Base-by-base conservation (phyloP, 53 echinoderm and acorn worm species). In the Mesocentrotus franciscanus region DNA sequence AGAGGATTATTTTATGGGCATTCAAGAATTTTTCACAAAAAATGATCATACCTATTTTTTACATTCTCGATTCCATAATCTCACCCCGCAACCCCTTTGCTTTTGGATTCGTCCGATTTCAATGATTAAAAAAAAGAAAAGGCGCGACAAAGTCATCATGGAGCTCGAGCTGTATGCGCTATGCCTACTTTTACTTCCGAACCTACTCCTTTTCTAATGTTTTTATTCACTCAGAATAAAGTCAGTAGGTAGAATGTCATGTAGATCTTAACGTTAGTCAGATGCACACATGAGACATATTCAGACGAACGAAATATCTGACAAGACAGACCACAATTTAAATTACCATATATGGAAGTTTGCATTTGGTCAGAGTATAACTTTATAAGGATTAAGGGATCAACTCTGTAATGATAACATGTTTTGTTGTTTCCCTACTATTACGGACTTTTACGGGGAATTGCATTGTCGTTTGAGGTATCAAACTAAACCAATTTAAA, bases 301-400 rank as follows among this genome's bases (percentile, higher is more conserved):
- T 8, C 24, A 58, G 87, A 24, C 39, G n/a, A 87, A 10, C 9
- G 7, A n/a, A 57, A 42, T 84, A 20, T 49, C 58, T 4, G 29
- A 26, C 8, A 57, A 57, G 11, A 87, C 58, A 29, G 11, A 10
- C 34, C 11, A n/a, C 4, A 87, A 58, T 26, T n/a, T 16, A 56
- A 58, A 29, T 87, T 57, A 87, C 87, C 87, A 87, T 57, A 87
- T 87, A 87, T 87, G 87, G 87, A 87, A 58, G 87, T 87, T n/a
- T 58, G 27, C 3, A 35, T 58, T 27, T 26, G 56, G 87, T 58
- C 49, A 7, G 0, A 6, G 17, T 57, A 24, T 9, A 57, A 87
- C n/a, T 87, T 87, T 87, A 58, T 87, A 57, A 49, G 49, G n/a
- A n/a, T 7, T 49, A 49, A 87, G 87, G 87, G 87, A 85, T 58